These are phyloP conservation scores for Ctenomys sociabilis DNA, from an alignment of 2,113 vertebrate species.

Conservation along the genomic window DNA sequence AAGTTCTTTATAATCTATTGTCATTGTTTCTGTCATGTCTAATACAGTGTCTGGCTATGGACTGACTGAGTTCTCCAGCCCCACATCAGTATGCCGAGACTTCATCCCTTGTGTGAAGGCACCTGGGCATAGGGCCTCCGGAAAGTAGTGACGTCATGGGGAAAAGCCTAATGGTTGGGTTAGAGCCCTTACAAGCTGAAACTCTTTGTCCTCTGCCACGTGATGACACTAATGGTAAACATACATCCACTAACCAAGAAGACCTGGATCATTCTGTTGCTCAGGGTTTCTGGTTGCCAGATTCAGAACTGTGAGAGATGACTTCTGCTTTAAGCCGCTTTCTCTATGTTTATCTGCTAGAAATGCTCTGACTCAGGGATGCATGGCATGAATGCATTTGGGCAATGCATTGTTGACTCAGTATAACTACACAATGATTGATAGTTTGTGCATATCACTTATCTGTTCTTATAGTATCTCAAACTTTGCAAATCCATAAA, in stretches of 20 bases:
- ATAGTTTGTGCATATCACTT: background rate
- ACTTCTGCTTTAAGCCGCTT: background rate
- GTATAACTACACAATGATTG: background rate
- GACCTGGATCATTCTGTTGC: background rate
- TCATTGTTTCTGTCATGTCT: background rate
- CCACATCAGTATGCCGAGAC: background rate
- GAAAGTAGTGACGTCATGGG: background rate
- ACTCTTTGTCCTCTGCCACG: background rate
- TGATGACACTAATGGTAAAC: background rate
- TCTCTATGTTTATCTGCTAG: background rate
- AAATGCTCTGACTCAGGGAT: background rate
- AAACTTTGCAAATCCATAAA: background rate
- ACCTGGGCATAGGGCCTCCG: accelerated
- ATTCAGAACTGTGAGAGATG: background rate
- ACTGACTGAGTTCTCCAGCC: background rate
- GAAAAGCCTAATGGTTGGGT: accelerated
- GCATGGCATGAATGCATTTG: background rate
- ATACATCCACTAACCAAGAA: background rate
- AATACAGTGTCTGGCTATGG: background rate
- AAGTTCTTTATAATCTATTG: background rate
- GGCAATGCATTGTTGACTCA: background rate
- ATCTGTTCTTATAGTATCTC: background rate
- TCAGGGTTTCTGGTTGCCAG: background rate
- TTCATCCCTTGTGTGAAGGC: background rate
- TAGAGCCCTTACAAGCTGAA: background rate